Evolutionary conservation across 2,797 vertebrate genomes (phyloP).

Genomic region (Dendrocincla tyrannina): DNA sequence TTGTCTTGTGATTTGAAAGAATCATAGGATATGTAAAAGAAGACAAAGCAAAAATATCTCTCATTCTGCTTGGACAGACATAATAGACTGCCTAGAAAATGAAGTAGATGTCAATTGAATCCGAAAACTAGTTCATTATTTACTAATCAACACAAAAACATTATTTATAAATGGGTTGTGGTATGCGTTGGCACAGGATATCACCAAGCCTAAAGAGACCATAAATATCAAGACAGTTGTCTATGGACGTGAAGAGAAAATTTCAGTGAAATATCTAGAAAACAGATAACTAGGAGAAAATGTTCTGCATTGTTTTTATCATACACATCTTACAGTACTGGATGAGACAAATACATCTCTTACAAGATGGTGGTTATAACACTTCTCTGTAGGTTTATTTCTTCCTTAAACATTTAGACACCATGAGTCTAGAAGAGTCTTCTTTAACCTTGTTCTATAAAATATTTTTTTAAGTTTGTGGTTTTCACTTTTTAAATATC

Average conservation of each 20-base stretch:
- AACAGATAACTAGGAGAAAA: not conserved
- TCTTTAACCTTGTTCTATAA: not conserved
- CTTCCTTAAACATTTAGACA: not conserved
- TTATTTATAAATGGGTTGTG: not conserved
- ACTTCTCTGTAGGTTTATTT: not conserved
- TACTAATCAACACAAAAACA: not conserved
- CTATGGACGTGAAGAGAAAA: not conserved
- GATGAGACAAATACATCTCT: not conserved
- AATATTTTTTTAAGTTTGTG: not conserved
- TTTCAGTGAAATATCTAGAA: not conserved
- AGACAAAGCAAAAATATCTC: not conserved
- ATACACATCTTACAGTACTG: not conserved
- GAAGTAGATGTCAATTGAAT: not conserved
- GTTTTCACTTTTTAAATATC: not conserved
- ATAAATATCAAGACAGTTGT: not conserved
- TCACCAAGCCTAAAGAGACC: not conserved
- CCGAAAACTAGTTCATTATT: not conserved
- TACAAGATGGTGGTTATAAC: not conserved
- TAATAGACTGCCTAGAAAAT: not conserved
- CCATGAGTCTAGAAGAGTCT: rapidly evolving
- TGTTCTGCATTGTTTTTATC: not conserved
- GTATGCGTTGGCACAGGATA: not conserved
- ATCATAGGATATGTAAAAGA: rapidly evolving
- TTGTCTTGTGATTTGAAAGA: not conserved
- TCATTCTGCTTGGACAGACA: not conserved